Percentiles rank a stretch among this genome's conserved stretches.
phyloP scores from a whole-genome alignment of 92 coral and sea anemone genomes.

The Siderastrea siderea region DNA sequence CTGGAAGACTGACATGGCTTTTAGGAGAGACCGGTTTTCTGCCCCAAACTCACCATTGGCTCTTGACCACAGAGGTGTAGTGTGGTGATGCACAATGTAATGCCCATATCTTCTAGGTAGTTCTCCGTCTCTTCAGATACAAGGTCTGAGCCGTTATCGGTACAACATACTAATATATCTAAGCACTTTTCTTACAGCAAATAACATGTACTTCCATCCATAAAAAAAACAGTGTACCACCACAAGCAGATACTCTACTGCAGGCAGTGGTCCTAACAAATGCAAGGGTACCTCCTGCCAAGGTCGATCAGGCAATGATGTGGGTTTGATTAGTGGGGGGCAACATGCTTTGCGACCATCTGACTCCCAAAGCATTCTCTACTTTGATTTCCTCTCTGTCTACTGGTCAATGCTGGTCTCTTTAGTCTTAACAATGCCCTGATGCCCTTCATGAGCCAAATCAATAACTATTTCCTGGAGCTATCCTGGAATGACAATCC shows the following conservation, averaged over 20 bases:
- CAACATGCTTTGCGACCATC: constrained; percentile 31
- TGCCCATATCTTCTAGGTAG: constrained; percentile 52
- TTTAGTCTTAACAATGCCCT: constrained; percentile 63
- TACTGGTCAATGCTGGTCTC: constrained; percentile 61
- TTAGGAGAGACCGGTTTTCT: constrained; percentile 12
- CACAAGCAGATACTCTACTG: constrained; percentile 43
- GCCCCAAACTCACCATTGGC: constrained; percentile 44
- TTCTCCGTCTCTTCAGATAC: constrained; percentile 47
- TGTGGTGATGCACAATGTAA: constrained; percentile 14
- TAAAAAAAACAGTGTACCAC: constrained; percentile 62
- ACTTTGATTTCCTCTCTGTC: constrained; percentile 47
- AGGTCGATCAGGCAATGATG: constrained; percentile 51
- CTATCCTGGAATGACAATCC: neutral
- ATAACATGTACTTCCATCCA: constrained; percentile 66
- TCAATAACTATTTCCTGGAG: constrained; percentile 3
- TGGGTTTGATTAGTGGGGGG: constrained; percentile 53
- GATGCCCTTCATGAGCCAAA: constrained; percentile 59
- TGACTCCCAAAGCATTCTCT: constrained; percentile 56
- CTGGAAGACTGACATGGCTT: constrained; percentile 42
- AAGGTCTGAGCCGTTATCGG: constrained; percentile 55
- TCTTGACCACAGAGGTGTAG: constrained; percentile 56
- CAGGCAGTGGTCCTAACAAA: constrained; percentile 63
- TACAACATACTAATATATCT: constrained; percentile 36
- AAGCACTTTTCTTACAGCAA: constrained; percentile 27
- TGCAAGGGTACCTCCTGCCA: constrained; percentile 64